Base-by-base conservation (phyloP, 2,888 invertebrate species). In the Liopterus haemorrhoidalis region DNA sequence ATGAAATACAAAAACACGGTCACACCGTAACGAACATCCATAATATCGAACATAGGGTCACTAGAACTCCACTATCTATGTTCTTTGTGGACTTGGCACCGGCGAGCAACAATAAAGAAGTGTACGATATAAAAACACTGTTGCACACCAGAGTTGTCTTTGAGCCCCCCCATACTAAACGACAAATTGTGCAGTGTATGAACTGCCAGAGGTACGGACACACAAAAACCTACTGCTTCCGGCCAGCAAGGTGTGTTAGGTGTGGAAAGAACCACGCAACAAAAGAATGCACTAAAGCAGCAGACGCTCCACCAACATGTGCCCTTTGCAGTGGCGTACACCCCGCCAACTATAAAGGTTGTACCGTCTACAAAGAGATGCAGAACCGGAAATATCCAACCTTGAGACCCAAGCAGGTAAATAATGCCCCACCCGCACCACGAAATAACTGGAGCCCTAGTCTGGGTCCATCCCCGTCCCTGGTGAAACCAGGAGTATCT, bases 161-260 rank as follows among this genome's bases (percentile, higher is more conserved):
- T 12, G 35, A 43, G 14, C 27, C 27, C 15, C 43, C 38, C 6
- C 37, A 20, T 21, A 11, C 21, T 30, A 44, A 38, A 32, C 19
- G 16, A 22, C 16, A 37, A 31, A 39, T 30, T 20, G 3, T 21
- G 2, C 44, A 38, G 28, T 54, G 56, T 30, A 46, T 15, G 6
- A 33, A 50, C 6, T 57, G 57, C 32, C 57, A 58, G 41, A n/a
- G 28, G 20, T 58, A 52, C 19, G 54, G 56, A 1, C 56, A 59
- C 39, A 54, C 57, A 0, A 53, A 51, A 40, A 43, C 41, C 9
- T 57, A 55, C 40, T 54, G 54, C 31, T 46, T 28, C 12, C 20
- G 46, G 36, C 36, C 42, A 6, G 49, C 30, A 14, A 32, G 30
- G 5, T 52, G 51, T 30, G 53, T 54, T 1, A 54, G 53, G 48